A percentile compares a stretch with the other conserved stretches of the same genome.
Evolutionary conservation across 2,797 vertebrate genomes (phyloP).

Genomic region (Tolypeutes matacus): DNA sequence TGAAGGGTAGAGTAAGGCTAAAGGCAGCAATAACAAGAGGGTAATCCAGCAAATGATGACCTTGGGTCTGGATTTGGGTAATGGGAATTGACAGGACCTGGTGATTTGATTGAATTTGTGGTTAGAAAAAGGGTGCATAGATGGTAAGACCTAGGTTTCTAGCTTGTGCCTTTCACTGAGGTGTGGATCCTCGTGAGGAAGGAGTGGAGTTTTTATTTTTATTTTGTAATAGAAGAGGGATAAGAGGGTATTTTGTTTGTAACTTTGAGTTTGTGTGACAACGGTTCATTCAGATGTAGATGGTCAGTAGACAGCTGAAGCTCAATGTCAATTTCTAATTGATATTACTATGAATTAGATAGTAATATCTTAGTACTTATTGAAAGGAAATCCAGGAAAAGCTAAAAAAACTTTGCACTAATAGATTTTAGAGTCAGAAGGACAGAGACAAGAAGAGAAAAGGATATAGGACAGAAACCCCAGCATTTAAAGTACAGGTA

Average conservation of each 20-base stretch:
- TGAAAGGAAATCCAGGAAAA: too few species aligned
- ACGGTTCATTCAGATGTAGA: constrained; percentile 2
- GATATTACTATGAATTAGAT: too few species aligned
- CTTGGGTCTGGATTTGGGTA: constrained; percentile 30
- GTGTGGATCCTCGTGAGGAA: neutral
- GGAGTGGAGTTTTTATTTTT: constrained; percentile 24
- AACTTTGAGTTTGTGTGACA: constrained; percentile 29
- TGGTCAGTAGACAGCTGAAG: constrained; percentile 7
- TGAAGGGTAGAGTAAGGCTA: constrained; percentile 26
- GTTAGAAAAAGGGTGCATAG: constrained; percentile 3
- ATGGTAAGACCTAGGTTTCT: constrained; percentile 35
- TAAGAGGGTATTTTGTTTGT: constrained; percentile 23
- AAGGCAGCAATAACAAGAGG: neutral
- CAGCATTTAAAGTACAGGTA: constrained; percentile 28
- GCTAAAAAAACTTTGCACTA: neutral
- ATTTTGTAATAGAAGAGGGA: constrained; percentile 22
- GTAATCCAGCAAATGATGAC: neutral
- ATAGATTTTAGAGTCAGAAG: constrained; percentile 51
- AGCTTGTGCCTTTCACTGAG: neutral
- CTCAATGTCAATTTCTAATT: constrained; percentile 6
- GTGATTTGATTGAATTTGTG: constrained; percentile 55
- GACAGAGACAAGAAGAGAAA: constrained; percentile 7
- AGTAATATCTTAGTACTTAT: too few species aligned
- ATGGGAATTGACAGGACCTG: neutral
- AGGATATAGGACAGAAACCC: constrained; percentile 24